Evolutionary conservation across 2,113 vertebrate genomes (phyloP), one percentile per base, ranked within the genome.

Genomic region (Sinocyclocheilus anophthalmus): DNA sequence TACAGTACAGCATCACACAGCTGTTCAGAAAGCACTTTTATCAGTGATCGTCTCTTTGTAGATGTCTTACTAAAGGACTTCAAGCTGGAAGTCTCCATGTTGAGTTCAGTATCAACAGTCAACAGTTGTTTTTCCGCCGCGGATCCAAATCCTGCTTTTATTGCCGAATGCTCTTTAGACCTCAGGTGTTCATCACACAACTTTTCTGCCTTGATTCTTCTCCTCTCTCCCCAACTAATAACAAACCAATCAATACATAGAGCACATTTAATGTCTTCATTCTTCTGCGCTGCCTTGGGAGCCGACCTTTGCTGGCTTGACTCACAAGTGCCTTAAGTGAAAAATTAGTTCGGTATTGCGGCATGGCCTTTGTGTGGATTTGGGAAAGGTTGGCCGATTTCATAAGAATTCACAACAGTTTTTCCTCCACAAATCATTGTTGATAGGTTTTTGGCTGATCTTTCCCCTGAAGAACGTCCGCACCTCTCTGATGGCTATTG

Each of bases 241-340:
- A 90, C 89, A 88, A 88, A 90, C 84, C 90, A 88, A 90, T 91
- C 90, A 85, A 91, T 91, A 90, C 78, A 72, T 85, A 70, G 87
- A 78, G 84, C 84, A 77, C 77, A 89, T 85, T 70, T 88, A 88
- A 87, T 87, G 85, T 85, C 88, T 87, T 89, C 76, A 57, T 65
- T 59, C 75, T 26, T 22, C 70, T 48, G 59, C n/a, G 39, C 79
- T 63, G 37, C 50, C 84, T 55, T 7, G 84, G 88, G 84, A 79
- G 39, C 20, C 42, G 86, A 91, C 90, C 90, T 91, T 88, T 88
- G n/a, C 14, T 33, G 37, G 39, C 24, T 22, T 83, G 61, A 72
- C 57, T 80, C 81, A 50, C 79, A 81, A 82, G 85, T 65, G 65
- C 81, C 65, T 63, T 88, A 85, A 89, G 86, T 89, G 85, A 91